Conservation (phyloP, 2,113 vertebrate species). For the Numenius arquata region DNA sequence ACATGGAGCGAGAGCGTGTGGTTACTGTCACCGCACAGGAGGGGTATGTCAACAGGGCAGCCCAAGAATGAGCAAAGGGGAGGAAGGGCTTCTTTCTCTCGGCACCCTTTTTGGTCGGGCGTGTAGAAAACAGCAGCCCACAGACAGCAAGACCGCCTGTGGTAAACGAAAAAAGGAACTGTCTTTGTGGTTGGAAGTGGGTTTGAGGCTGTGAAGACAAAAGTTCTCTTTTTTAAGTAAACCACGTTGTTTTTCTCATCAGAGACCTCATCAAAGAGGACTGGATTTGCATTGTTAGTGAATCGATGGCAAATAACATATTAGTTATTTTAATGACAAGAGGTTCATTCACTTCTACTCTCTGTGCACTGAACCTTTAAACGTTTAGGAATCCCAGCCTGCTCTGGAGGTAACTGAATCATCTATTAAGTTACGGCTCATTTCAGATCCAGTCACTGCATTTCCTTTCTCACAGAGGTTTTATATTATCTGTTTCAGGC, state of each 20-base stretch:
- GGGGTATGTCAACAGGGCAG: neutral
- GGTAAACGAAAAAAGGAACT: neutral
- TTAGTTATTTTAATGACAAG: neutral
- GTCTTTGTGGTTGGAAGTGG: neutral
- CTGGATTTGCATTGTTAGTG: neutral
- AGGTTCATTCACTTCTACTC: neutral
- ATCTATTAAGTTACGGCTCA: neutral
- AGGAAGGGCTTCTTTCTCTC: neutral
- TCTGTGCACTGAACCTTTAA: neutral
- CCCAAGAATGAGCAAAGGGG: neutral
- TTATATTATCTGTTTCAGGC: neutral
- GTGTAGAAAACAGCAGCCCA: neutral
- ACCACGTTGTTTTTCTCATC: neutral
- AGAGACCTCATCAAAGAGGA: neutral
- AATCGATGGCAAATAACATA: accelerated
- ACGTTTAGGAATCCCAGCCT: neutral
- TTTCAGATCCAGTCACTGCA: neutral
- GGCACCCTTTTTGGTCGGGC: neutral
- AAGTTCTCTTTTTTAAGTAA: neutral
- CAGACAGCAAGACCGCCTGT: neutral
- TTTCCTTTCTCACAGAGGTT: neutral
- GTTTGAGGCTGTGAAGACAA: neutral
- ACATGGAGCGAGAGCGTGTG: neutral
- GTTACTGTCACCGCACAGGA: neutral
- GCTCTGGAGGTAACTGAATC: neutral